Base-by-base conservation (phyloP, 1,140 invertebrate species). In the Hormaphis cornu region DNA sequence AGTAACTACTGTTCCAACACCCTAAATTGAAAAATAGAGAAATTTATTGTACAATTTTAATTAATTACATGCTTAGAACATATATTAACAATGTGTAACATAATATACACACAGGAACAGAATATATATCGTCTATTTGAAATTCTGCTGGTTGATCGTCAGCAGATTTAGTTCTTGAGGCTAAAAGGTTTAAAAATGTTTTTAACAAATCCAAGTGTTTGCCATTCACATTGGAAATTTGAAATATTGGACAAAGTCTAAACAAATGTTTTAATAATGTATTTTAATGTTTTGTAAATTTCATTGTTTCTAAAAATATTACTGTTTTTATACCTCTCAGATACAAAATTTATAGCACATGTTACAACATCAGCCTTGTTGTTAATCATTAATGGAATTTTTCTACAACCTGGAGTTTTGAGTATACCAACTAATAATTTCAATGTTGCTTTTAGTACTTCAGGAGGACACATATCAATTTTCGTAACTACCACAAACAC, bases 401-500 rank as follows among this genome's bases (percentile, higher is more conserved):
- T 99, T 52, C 95, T 84, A 79, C 95, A 98, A 1, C 97, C 96
- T 1, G 93, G 93, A 18, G 93, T 97, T 80, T 98, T 98, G 10
- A 99, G 83, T 74, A 99, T 91, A 76, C 92, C 86, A 69, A 95
- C 86, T 8, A 99, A 81, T 72, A 98, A 81, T 78, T 90, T 90
- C 71, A 99, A 82, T 72, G 97, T 98, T 75, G 98, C 95, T 52
- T 71, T 44, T 12, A 71, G 59, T 52, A 99, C 89, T 80, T 99
- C 98, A 28, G 90, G 86, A 20, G 97, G 97, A 79, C 96, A 98
- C 97, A 98, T 98, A 79, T 99, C 97, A 74, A 98, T 97, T 83
- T 97, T 97, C 9, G 93, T 97, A 30, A 99, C 92, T 1, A 99
- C 96, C 35, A 99, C 95, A 83, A 99, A 99, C n/a, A 99, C 96